phyloP scores from a whole-genome alignment of 2,797 vertebrate species.

The Dromococcyx pavoninus region DNA sequence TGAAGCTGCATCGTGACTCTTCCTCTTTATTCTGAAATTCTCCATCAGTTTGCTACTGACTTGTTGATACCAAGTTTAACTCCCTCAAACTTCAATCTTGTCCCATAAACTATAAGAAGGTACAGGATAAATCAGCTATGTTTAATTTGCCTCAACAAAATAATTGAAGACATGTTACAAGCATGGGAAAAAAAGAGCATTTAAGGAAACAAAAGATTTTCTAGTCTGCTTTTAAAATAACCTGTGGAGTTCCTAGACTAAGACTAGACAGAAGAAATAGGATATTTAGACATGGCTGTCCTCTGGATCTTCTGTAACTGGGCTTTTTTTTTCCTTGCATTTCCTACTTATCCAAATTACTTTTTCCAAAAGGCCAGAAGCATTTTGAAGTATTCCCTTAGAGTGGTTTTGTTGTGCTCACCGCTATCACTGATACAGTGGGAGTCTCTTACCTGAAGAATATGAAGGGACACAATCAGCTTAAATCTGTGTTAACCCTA shows the following conservation, averaged over 20 bases:
- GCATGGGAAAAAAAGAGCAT: not conserved
- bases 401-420: not conserved
- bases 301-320: not conserved
- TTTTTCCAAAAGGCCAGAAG: not conserved
- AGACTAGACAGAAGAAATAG: not conserved
- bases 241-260: not conserved
- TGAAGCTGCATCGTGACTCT: not conserved
- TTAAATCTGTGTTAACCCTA: not conserved
- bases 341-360: not conserved
- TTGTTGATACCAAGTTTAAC: accelerated
- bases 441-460: not conserved
- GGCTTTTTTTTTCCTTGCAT: not conserved
- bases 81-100: not conserved
- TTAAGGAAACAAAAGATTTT: not conserved
- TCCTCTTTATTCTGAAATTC: not conserved
- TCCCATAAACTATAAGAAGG: not conserved
- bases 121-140: not conserved
- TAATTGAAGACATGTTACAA: not conserved
- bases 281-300: not conserved
- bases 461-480: not conserved
- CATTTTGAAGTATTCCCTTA: not conserved
- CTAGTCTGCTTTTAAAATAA: not conserved
- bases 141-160: not conserved
- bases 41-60: not conserved
- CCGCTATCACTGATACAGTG: not conserved